phyloP scores from a whole-genome alignment of 2,113 vertebrate species.

The Cygnus buccinator region DNA sequence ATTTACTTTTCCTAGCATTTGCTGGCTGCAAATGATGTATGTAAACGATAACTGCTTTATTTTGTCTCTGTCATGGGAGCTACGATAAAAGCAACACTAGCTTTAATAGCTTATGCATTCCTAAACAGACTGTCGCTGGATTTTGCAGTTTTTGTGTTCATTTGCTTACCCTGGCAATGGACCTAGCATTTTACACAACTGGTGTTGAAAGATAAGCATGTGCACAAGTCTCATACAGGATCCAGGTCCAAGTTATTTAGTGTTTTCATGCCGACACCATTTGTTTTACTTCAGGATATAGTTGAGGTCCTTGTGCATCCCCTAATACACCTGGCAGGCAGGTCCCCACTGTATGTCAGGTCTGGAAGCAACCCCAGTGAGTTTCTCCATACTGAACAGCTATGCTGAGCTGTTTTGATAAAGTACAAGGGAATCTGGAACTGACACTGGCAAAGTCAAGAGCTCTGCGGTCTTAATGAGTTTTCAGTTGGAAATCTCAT shows the following conservation, averaged over 20 bases:
- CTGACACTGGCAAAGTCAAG: background rate
- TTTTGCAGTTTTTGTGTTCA: background rate
- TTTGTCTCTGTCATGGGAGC: background rate
- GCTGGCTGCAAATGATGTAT: background rate
- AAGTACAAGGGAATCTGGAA: background rate
- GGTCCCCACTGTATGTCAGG: background rate
- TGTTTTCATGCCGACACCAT: background rate
- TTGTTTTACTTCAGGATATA: background rate
- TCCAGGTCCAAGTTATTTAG: background rate
- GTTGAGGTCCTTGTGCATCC: background rate
- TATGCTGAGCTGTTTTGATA: slow-evolving; percentile 30
- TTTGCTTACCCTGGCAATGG: background rate
- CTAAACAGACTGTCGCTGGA: background rate
- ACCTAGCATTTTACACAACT: background rate
- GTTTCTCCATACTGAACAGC: background rate
- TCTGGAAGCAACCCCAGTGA: background rate
- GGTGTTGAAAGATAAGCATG: background rate
- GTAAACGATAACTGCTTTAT: slow-evolving; percentile 1
- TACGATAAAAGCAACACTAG: background rate
- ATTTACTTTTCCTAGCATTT: background rate
- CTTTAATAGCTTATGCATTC: background rate
- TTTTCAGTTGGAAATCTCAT: background rate
- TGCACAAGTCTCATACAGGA: background rate
- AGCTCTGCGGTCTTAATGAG: background rate
- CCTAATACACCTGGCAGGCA: background rate